Evolutionary conservation across 37 sponge, comb jelly and placozoan genomes (phyloP), one percentile per base, ranked within the genome.

Genomic region (Amphimedon queenslandica): DNA sequence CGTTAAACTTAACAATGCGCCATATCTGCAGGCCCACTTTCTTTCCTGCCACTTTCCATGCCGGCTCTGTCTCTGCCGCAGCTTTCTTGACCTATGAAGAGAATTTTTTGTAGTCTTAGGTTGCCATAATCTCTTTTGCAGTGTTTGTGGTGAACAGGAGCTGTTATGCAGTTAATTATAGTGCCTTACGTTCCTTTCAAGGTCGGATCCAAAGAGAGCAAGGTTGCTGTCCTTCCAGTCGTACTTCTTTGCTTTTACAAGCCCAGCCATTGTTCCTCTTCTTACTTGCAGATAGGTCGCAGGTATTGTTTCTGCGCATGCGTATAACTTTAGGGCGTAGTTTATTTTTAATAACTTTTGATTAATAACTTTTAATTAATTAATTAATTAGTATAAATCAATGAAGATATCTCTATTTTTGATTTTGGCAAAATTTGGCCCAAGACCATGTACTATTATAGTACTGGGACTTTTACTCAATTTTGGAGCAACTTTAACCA

Each of bases 191-290:
- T 70, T 43, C 58, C 71, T 42, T 36, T 79, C 80, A n/a, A 57
- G 24, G 47, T 79, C 80, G 20, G 80, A 71, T 28, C 86, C 86
- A 35, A 85, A 79, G 10, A 85, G 70, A 1, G 80, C 75, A 36
- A 85, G 70, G 63, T 85, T 85, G 71, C 80, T 79, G 63, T 85
- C 80, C 63, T 85, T 72, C 86, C 86, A 85, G 68, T 79, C 77
- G 56, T 78, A 85, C 25, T 78, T 74, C 80, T 85, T 85, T 20
- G 76, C 80, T 74, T 78, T 85, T 39, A 85, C 69, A 2, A 70
- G 24, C 13, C 71, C 61, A 25, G 61, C 21, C 61, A 60, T 60
- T 60, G 28, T 60, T 47, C 8, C 53, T 10, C 60, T 60, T n/a
- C 61, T 25, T 60, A 6, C 28, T 47, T 47, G 51, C 51, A 18